These are phyloP conservation scores for Notocelia uddmanniana DNA, from an alignment of 2,888 invertebrate species.

Conservation along the genomic window DNA sequence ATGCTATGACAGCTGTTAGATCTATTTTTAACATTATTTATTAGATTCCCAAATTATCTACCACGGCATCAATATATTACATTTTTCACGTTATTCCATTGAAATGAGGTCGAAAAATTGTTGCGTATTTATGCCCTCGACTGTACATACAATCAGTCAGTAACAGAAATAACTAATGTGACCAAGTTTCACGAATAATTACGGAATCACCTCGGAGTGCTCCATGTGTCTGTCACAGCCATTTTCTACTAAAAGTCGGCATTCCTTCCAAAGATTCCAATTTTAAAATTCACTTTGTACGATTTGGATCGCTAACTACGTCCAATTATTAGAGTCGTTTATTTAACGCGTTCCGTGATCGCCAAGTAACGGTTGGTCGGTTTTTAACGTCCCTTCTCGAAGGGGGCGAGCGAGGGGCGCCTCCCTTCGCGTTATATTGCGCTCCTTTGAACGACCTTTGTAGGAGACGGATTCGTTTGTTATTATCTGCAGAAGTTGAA, in stretches of 20 bases:
- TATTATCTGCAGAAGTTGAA: constrained; percentile 9
- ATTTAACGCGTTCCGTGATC: background rate
- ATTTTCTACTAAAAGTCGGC: no score
- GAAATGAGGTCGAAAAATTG: no score
- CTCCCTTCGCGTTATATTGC: constrained; percentile 20
- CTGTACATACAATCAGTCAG: no score
- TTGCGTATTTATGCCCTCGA: no score
- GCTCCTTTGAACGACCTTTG: constrained; percentile 14
- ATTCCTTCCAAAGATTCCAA: background rate
- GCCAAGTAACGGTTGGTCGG: constrained; percentile 29
- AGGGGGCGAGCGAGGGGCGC: constrained; percentile 26
- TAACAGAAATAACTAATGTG: no score
- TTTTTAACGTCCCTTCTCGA: constrained; percentile 31
- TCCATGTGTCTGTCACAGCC: no score
- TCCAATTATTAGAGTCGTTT: constrained; percentile 1
- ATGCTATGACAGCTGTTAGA: background rate
- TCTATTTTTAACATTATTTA: background rate
- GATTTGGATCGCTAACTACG: background rate
- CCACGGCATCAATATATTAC: no score
- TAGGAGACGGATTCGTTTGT: background rate
- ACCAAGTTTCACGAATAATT: no score
- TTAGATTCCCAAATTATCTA: no score
- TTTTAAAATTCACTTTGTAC: background rate
- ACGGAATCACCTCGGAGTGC: no score
- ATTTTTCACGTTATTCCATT: no score